Base-by-base conservation (phyloP, 2,113 vertebrate genomes). In the Morone saxatilis region DNA sequence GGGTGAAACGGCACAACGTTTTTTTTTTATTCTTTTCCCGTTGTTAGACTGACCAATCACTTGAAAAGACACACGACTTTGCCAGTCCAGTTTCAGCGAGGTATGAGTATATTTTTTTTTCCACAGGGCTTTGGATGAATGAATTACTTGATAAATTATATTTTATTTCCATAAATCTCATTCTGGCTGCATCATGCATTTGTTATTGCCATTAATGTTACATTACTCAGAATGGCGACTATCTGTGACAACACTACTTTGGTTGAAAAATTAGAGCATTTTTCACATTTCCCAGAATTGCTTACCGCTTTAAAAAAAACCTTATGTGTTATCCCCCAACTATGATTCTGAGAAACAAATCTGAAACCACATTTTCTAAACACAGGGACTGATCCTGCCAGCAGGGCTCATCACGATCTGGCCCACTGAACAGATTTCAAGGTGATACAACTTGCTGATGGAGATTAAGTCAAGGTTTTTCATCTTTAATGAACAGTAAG, bases 401-500 rank as follows among this genome's bases (percentile, higher is more conserved):
- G 62, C 73, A 67, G 62, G 78, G 31, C 47, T 85, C 86, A 20
- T 89, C 80, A 84, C 6, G 60, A 87, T 67, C 54, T 71, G 80
- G 53, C 59, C 70, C 66, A 73, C 62, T 88, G 71, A 88, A 85
- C 68, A 57, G 41, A 89, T 78, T 89, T 83, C 85, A 90, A 93
- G 84, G 85, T 93, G 79, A 90, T 66, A 53, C 45, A 31, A 51
- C 61, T 59, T 22, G 48, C 57, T 56, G 47, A 50, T 56, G 48
- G 77, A 70, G 54, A 76, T 69, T 40, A 69, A 71, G 72, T 69
- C 48, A 66, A 71, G 72, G n/a, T 50, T 63, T 51, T 80, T 91
- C 71, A 91, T 91, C 67, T 89, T 76, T 89, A 87, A 82, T 92
- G 87, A 79, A 92, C 77, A 48, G 56, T 69, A 65, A 76, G 59